phyloP scores from a whole-genome alignment of 2,113 vertebrate genomes.

The Acanthochromis polyacanthus region DNA sequence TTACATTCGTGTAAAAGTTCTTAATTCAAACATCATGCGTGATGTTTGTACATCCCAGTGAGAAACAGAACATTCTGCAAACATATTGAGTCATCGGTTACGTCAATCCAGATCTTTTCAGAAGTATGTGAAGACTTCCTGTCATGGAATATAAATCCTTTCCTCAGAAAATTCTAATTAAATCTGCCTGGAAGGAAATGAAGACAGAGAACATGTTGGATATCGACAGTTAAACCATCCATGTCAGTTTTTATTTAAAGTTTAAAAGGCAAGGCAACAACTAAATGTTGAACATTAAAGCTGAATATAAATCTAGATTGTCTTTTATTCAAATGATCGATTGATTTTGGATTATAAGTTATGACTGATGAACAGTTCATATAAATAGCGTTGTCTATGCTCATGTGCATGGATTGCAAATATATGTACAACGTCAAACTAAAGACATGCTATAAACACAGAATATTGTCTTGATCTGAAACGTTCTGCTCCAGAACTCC shows the following conservation, averaged over 20 bases:
- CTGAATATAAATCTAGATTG: too few relatives aligned
- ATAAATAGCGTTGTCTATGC: background rate
- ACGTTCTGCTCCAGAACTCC: too few relatives aligned
- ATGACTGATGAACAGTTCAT: background rate
- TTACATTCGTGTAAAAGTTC: background rate
- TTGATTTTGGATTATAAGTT: background rate
- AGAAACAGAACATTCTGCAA: background rate
- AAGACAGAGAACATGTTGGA: background rate
- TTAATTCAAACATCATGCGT: background rate
- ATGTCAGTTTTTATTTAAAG: too few relatives aligned
- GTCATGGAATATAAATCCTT: background rate
- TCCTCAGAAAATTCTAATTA: background rate
- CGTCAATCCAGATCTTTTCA: slow-evolving; percentile 10
- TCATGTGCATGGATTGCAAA: background rate
- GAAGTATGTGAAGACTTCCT: slow-evolving; percentile 20
- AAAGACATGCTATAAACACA: too few relatives aligned
- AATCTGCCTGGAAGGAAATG: background rate
- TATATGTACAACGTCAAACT: too few relatives aligned
- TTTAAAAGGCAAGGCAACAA: too few relatives aligned
- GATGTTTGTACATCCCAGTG: background rate
- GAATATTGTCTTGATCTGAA: too few relatives aligned
- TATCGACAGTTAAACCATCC: too few relatives aligned
- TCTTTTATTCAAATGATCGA: background rate
- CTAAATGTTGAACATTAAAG: too few relatives aligned
- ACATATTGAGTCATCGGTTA: slow-evolving; percentile 2